Conservation (phyloP, 1,140 invertebrate genomes). For the Nephila pilipes region DNA sequence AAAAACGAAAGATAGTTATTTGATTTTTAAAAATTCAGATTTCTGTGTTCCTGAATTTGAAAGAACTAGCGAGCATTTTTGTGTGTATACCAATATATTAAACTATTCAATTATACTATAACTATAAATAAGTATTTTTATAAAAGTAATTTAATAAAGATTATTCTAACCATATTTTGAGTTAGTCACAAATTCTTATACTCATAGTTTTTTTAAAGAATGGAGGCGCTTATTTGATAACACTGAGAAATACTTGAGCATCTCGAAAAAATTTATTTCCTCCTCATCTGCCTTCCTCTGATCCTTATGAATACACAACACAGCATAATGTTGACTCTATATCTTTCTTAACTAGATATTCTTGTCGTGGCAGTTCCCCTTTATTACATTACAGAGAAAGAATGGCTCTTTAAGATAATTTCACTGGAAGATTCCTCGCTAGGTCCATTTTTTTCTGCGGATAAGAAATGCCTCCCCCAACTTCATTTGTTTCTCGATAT, state of each 20-base stretch:
- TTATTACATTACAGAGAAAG: slow-evolving; percentile 24
- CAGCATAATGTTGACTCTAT: neutral
- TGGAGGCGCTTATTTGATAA: neutral
- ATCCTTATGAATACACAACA: neutral
- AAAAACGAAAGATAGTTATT: too few relatives aligned
- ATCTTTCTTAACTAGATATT: slow-evolving; percentile 33
- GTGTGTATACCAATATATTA: too few relatives aligned
- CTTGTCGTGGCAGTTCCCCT: neutral
- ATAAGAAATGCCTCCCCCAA: too few relatives aligned
- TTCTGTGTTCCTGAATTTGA: too few relatives aligned
- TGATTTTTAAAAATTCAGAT: too few relatives aligned
- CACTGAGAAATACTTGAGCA: neutral
- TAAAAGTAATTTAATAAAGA: too few relatives aligned
- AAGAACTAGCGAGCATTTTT: too few relatives aligned
- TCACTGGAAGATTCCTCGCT: neutral
- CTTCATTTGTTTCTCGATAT: too few relatives aligned
- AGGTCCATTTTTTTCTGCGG: too few relatives aligned
- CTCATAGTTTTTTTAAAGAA: neutral
- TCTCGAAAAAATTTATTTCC: neutral
- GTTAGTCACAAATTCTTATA: neutral
- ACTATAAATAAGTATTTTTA: too few relatives aligned
- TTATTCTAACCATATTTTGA: too few relatives aligned
- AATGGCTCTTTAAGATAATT: neutral
- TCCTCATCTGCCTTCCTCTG: neutral
- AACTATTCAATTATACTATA: too few relatives aligned